Conservation (phyloP, 2,113 vertebrate genomes). For the Diadophis punctatus region DNA sequence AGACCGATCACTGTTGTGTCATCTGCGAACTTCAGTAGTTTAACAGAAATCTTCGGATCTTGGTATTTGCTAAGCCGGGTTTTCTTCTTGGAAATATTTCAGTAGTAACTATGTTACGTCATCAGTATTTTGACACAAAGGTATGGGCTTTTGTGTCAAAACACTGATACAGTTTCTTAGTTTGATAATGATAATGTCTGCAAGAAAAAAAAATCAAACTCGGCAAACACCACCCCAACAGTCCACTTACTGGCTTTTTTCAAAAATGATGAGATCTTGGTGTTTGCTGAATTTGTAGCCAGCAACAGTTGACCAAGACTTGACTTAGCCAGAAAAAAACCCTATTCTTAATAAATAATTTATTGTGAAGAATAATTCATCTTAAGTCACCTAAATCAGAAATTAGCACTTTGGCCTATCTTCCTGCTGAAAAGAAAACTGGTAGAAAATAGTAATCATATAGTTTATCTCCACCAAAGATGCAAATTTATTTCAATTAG, state of each 20-base stretch:
- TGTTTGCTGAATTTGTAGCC: not conserved
- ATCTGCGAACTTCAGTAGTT: too few species aligned
- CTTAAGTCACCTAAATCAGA: not conserved
- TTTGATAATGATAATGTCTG: not conserved
- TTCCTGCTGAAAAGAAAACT: not conserved
- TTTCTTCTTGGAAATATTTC: not conserved
- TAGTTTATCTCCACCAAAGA: not conserved
- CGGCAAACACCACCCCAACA: not conserved
- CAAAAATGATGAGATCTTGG: not conserved
- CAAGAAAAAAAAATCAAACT: not conserved
- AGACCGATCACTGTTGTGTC: too few species aligned
- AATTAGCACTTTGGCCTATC: not conserved
- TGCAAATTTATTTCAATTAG: not conserved
- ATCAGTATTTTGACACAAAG: not conserved
- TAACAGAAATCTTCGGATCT: not conserved
- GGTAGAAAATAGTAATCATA: not conserved
- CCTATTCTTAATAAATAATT: not conserved
- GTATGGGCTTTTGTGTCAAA: not conserved
- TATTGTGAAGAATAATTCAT: not conserved
- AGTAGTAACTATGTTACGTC: not conserved
- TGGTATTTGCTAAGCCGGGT: not conserved
- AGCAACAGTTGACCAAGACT: not conserved
- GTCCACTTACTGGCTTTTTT: not conserved
- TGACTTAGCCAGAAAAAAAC: not conserved
- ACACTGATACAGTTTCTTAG: not conserved